Evolutionary conservation across 2,797 vertebrate genomes (phyloP).

Genomic region (Scyliorhinus canicula): DNA sequence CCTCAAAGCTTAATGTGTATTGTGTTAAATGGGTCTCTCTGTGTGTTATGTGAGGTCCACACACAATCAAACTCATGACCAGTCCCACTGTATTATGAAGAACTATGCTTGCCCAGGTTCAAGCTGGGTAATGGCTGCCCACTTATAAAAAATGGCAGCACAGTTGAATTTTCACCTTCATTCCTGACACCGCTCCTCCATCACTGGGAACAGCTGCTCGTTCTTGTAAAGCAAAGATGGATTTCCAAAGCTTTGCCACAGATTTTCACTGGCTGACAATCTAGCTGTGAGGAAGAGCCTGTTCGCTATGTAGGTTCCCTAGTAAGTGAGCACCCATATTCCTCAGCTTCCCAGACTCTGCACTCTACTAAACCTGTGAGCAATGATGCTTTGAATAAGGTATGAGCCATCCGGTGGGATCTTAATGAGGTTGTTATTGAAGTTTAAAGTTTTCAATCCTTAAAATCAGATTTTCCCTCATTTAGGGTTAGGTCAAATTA

Average conservation of each 20-base stretch:
- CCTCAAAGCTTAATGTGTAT: background rate
- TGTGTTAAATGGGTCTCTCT: background rate
- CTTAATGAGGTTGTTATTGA: background rate
- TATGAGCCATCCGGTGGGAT: background rate
- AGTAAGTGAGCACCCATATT: background rate
- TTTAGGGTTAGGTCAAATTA: background rate
- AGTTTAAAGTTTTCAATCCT: background rate
- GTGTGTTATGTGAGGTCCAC: background rate
- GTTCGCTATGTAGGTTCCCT: background rate
- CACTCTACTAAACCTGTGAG: background rate
- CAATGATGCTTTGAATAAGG: background rate
- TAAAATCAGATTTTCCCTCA: background rate
- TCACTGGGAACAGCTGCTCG: background rate
- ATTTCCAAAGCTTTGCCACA: background rate
- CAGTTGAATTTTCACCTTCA: background rate
- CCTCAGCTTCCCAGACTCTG: background rate
- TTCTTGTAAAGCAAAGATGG: background rate
- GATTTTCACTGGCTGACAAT: background rate
- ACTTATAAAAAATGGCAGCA: background rate
- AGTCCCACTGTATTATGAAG: background rate
- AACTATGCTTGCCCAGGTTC: background rate
- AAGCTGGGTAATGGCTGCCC: background rate
- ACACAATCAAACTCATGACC: background rate
- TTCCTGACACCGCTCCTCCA: background rate
- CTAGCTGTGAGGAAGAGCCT: background rate